Conservation (phyloP, 1,140 invertebrate genomes). For the Drosophila lacteicornis region DNA sequence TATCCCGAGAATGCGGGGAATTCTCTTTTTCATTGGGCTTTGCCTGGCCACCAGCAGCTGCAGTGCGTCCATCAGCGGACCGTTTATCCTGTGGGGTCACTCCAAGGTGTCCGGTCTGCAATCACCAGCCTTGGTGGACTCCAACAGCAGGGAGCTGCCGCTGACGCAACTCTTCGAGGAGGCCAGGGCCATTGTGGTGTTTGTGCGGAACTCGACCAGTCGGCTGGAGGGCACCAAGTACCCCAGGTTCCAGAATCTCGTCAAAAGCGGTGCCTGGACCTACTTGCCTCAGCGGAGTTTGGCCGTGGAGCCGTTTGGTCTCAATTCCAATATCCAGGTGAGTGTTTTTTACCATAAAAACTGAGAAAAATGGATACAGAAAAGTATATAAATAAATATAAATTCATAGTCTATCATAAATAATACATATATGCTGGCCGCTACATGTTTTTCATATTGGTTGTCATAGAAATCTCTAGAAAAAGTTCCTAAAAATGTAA, state of each 20-base stretch:
- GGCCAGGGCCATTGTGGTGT: slow-evolving; percentile 77
- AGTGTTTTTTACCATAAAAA: slow-evolving; percentile 23
- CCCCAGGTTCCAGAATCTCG: slow-evolving; percentile 75
- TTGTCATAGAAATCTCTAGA: background rate
- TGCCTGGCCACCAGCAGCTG: slow-evolving; percentile 52
- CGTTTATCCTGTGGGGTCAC: slow-evolving; percentile 87
- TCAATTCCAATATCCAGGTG: slow-evolving; percentile 84
- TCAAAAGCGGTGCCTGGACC: slow-evolving; percentile 84
- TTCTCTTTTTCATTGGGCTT: slow-evolving; percentile 44
- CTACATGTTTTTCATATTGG: background rate
- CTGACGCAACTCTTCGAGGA: slow-evolving; percentile 84
- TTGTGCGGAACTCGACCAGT: slow-evolving; percentile 73
- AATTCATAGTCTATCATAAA: slow-evolving; percentile 4
- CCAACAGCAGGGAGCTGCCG: slow-evolving; percentile 84
- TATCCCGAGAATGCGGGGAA: slow-evolving; percentile 52
- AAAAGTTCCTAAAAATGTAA: too few species aligned
- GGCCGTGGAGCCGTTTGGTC: slow-evolving; percentile 86
- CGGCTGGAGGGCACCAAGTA: slow-evolving; percentile 73
- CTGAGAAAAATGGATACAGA: background rate
- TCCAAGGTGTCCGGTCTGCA: slow-evolving; percentile 85
- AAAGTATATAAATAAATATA: slow-evolving; percentile 6
- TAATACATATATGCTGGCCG: background rate
- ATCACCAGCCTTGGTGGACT: slow-evolving; percentile 85
- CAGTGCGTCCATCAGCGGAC: slow-evolving; percentile 83
- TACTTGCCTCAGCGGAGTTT: slow-evolving; percentile 86